These are phyloP conservation scores for Drosophila ohnishii DNA, from an alignment of 1,140 invertebrate genomes.

Conservation along the genomic window DNA sequence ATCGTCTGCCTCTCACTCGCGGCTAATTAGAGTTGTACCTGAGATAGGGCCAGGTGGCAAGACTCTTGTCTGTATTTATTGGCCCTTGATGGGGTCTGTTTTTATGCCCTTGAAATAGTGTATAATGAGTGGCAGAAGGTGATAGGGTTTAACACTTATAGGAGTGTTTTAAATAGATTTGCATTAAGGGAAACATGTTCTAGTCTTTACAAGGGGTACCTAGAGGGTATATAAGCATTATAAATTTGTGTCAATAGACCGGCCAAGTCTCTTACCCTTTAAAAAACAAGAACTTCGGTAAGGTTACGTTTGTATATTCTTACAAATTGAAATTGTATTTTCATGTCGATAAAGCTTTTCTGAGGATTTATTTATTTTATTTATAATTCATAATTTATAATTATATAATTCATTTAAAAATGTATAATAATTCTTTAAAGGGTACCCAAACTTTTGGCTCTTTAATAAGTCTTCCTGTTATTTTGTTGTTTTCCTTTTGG, in stretches of 20 bases:
- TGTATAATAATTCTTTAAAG: neutral
- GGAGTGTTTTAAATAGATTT: neutral
- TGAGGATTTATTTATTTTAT: too few relatives aligned
- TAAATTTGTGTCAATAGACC: too few relatives aligned
- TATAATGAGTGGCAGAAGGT: neutral
- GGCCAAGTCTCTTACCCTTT: neutral
- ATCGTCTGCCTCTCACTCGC: slow-evolving; percentile 13
- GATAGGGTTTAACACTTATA: neutral
- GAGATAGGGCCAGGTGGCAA: slow-evolving; percentile 32
- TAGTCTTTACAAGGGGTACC: neutral
- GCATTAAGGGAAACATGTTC: neutral
- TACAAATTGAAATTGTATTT: too few relatives aligned
- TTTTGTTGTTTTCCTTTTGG: slow-evolving; percentile 1
- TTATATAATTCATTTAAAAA: too few relatives aligned
- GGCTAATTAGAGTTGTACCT: slow-evolving; percentile 50
- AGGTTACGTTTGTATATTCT: too few relatives aligned
- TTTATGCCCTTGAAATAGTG: slow-evolving; percentile 3
- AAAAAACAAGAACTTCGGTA: neutral
- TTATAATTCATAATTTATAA: too few relatives aligned
- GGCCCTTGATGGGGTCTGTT: neutral
- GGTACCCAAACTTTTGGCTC: neutral
- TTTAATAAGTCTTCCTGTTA: neutral
- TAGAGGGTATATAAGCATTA: neutral
- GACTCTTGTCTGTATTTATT: slow-evolving; percentile 33
- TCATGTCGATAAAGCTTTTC: too few relatives aligned